Evolutionary conservation across 2,797 vertebrate species (phyloP), one percentile per base, ranked within the genome.

Genomic region (Luscinia luscinia): DNA sequence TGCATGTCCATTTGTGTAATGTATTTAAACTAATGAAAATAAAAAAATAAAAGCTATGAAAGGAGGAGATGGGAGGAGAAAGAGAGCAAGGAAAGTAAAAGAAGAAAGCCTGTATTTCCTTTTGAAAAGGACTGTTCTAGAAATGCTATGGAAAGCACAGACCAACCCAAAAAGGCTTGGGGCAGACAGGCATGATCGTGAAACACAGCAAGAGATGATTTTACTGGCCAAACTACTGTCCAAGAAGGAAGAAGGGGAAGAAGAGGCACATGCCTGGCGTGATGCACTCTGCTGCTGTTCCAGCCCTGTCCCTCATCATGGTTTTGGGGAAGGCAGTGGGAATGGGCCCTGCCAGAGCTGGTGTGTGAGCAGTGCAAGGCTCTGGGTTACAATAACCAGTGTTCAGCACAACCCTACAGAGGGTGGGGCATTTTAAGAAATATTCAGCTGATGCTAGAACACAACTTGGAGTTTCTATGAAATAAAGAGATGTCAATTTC

Each of bases 311-410:
- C 5, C 14, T n/a, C n/a, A 32, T 36, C 21, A 15, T 0, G 1
- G 27, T 24, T 61, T n/a, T 21, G 43, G 61, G 30, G 40, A 70
- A 38, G 45, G 28, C 22, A 45, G 70, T 24, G 36, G 51, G 2
- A n/a, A 38, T 0, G 16, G 54, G 12, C 18, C 40, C 48, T 67
- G 73, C 34, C 14, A 24, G 14, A 36, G 52, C 46, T 41, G n/a
- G 4, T 0, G 0, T 0, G 6, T 9, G 13, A 54, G 45, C 59
- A 19, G 3, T 4, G 6, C 55, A 38, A 73, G 51, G 49, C 3
- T 1, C 54, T 30, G 51, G 14, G 12, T 43, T 14, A 38, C 10
- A 32, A 3, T 2, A 43, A 34, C 13, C 1, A 7, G 40, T 0
- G 0, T 5, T 51, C 22, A 27, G 30, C 36, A 77, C 16, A 43